Evolutionary conservation across 92 coral and sea anemone species (phyloP), one percentile per base, ranked within the genome.

Genomic region (Paragorgia papillata): DNA sequence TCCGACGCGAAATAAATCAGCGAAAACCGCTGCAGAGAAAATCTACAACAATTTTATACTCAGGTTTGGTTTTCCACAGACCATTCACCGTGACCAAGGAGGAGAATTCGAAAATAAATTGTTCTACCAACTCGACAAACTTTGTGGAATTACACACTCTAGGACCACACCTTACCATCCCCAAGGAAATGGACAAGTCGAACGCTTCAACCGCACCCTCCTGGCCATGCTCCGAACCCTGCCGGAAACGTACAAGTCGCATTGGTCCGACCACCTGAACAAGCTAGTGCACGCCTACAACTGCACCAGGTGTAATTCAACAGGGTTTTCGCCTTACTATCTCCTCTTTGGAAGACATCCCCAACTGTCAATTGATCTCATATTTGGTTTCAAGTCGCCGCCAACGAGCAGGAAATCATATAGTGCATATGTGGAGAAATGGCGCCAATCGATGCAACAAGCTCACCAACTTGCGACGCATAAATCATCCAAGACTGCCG

Each of bases 21-120:
- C 79, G 31, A 54, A 48, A 21, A 69, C 88, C 1, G 83, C 81
- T 13, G 88, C 88, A 0, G 75, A 68, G 10, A 66, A 70, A 32
- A 18, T 84, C 13, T 84, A 59, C 68, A 79, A 84, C 54, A 80
- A 76, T 22, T 77, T 83, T 77, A 77, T 77, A 2, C 83, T 54
- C 0, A 58, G 69, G n/a, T 82, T 48, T 48, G 82, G 82, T 18
- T 82, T 82, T 35, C 82, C 76, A 43, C 54, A 68, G 27, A 26
- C 32, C 0, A 44, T 68, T 2, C 75, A 68, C 60, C 75, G 48
- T 51, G 75, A 68, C 59, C 58, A 44, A 24, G 75, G 75, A 0
- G 35, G 22, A 20, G 75, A 44, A 51, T 68, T 68, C 19, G 75
- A 49, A 22, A 68, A 68, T 28, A 46, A 46, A 22, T 15, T 68